These are phyloP conservation scores for Phalera bucephala DNA, from an alignment of 2,888 invertebrate species.

Conservation along the genomic window DNA sequence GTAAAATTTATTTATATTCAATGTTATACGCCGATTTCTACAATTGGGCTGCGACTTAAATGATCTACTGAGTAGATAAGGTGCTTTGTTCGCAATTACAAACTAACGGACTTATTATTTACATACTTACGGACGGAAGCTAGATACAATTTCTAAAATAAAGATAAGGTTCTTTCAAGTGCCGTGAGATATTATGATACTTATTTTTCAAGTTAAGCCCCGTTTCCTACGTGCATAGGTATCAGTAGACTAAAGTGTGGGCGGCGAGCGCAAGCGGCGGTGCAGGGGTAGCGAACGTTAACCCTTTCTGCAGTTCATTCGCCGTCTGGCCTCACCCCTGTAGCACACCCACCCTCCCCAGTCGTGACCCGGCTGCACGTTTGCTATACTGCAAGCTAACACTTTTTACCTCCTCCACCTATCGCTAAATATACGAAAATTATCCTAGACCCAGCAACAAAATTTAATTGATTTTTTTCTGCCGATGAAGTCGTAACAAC, in stretches of 20 bases:
- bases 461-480: too few relatives aligned
- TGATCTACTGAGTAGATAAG: too few relatives aligned
- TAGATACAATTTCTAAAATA: too few relatives aligned
- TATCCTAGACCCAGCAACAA: not conserved
- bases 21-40: too few relatives aligned
- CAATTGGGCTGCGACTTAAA: too few relatives aligned
- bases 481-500: too few relatives aligned
- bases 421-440: slow-evolving; percentile 12
- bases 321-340: slow-evolving; percentile 84
- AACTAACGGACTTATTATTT: too few relatives aligned
- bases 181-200: too few relatives aligned
- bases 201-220: slow-evolving; percentile 17
- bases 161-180: too few relatives aligned
- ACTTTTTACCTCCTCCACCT: slow-evolving; percentile 46
- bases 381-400: slow-evolving; percentile 65
- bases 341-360: slow-evolving; percentile 54
- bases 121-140: too few relatives aligned
- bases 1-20: too few relatives aligned
- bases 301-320: slow-evolving; percentile 85
- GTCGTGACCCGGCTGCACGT: slow-evolving; percentile 65
- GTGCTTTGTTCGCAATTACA: too few relatives aligned
- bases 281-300: slow-evolving; percentile 82
- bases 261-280: slow-evolving; percentile 67
- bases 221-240: slow-evolving; percentile 33
- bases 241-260: slow-evolving; percentile 50